A percentile compares a stretch with the other conserved stretches of the same genome.
Conservation (phyloP, 2,797 vertebrate genomes). For the Lutjanus argentimaculatus region DNA sequence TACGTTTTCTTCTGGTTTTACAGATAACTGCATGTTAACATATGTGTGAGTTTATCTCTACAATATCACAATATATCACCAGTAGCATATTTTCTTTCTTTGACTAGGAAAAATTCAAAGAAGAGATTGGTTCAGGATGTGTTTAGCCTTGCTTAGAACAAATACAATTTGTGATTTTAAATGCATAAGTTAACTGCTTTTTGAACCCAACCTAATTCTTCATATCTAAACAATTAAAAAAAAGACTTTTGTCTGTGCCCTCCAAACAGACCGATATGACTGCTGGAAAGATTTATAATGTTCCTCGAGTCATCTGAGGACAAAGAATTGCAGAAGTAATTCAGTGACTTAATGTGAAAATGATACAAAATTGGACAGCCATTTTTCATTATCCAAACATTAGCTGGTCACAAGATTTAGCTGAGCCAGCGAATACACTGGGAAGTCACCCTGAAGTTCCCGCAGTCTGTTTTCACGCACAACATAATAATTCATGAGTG, state of each 20-base stretch:
- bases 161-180: not conserved
- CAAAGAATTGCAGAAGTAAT: slow-evolving; percentile 2
- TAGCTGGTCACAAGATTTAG: slow-evolving; percentile 17
- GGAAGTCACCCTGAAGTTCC: slow-evolving; percentile 28
- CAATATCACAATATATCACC: not conserved
- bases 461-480: slow-evolving; percentile 19
- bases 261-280: not conserved
- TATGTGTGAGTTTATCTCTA: not conserved
- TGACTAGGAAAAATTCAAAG: not conserved
- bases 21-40: too few relatives aligned
- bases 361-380: slow-evolving; percentile 13
- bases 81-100: not conserved
- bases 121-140: not conserved
- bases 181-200: not conserved
- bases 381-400: slow-evolving; percentile 28
- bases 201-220: not conserved
- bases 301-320: not conserved
- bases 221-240: not conserved
- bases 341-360: slow-evolving; percentile 20
- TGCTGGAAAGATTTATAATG: not conserved
- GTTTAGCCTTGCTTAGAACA: not conserved
- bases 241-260: not conserved
- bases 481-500: slow-evolving; percentile 36
- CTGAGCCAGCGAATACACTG: slow-evolving; percentile 33
- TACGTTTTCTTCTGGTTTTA: not conserved